Percentiles rank a stretch among this genome's conserved stretches.
phyloP scores from a whole-genome alignment of 2,113 vertebrate species.

The Ascaphus truei region DNA sequence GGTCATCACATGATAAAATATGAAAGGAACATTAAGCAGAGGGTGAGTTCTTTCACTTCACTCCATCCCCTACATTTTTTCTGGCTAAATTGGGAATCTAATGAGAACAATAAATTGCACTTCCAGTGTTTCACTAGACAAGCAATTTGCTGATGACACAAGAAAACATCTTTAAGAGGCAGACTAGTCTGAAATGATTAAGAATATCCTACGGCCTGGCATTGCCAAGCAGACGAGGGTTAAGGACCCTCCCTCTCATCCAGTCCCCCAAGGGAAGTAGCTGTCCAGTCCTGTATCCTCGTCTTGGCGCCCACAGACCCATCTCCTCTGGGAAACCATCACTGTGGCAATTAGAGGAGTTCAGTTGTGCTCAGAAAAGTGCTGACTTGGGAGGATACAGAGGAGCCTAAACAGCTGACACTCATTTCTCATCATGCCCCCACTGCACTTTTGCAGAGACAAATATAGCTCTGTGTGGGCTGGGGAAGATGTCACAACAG shows the following conservation, averaged over 20 bases:
- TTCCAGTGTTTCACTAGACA: background rate
- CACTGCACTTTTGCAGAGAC: background rate
- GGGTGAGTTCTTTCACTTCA: too few relatives aligned
- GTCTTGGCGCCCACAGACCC: conserved; percentile 1
- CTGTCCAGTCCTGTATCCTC: conserved; percentile 11
- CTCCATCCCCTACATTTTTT: too few relatives aligned
- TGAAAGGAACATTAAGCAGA: too few relatives aligned
- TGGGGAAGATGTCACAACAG: background rate
- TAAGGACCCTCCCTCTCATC: background rate
- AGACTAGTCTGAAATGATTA: conserved; percentile 12
- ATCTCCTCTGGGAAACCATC: conserved; percentile 12
- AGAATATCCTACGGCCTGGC: background rate
- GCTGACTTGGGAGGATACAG: conserved; percentile 8
- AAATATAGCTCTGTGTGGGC: background rate
- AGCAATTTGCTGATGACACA: conserved; percentile 6
- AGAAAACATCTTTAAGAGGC: conserved; percentile 6
- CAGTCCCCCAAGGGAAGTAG: background rate
- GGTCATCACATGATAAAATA: too few relatives aligned
- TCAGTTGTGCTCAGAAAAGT: conserved; percentile 17
- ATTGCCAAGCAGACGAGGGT: background rate
- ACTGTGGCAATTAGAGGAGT: conserved; percentile 13
- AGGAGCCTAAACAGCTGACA: conserved; percentile 11
- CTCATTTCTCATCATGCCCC: conserved; percentile 4
- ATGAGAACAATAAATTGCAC: background rate
- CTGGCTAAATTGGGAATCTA: background rate